Evolutionary conservation across 37 sponge, comb jelly and placozoan species (phyloP), one percentile per base, ranked within the genome.

Genomic region (Sycon ciliatum): DNA sequence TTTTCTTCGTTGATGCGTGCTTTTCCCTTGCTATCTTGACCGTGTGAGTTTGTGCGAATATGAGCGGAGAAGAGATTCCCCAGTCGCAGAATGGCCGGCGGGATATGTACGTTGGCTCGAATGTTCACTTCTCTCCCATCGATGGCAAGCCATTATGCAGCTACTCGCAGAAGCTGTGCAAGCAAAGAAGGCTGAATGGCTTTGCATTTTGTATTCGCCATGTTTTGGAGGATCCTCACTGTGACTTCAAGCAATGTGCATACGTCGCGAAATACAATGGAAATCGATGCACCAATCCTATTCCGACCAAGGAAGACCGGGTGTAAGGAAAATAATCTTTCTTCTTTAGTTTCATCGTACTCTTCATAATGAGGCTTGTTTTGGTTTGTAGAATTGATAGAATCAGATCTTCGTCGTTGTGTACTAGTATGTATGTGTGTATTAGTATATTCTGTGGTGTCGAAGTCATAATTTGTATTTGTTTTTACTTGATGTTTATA

Each of bases 121-220:
- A 68, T 22, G 26, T 68, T 11, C 70, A 68, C 70, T 56, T 18
- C 23, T 68, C 70, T 13, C 23, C 70, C 9, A 22, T 55, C 23
- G 70, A 68, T 49, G 70, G 70, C 55, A 68, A 68, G 55, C 55
- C 55, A 49, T 22, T 68, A 22, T 68, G 70, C n/a, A 68, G 70
- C 55, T 68, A 68, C 55, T 68, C 70, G 70, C 23, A 38, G 20
- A 68, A 68, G 56, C 55, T 68, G 55, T 68, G 70, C 70, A 68
- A 68, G 56, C 70, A 68, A 22, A 39, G 70, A 11, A 36, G 70
- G 30, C 26, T 68, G 56, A 68, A 68, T 49, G 70, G 70, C 13
- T 68, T 22, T 23, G 70, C 70, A 22, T 68, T 68, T 23, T 68
- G 70, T 22, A 68, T 68, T 68, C 70, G 70, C 18, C 70, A 68